Evolutionary conservation across 2,888 invertebrate species (phyloP).

Genomic region (Meta bourneti): DNA sequence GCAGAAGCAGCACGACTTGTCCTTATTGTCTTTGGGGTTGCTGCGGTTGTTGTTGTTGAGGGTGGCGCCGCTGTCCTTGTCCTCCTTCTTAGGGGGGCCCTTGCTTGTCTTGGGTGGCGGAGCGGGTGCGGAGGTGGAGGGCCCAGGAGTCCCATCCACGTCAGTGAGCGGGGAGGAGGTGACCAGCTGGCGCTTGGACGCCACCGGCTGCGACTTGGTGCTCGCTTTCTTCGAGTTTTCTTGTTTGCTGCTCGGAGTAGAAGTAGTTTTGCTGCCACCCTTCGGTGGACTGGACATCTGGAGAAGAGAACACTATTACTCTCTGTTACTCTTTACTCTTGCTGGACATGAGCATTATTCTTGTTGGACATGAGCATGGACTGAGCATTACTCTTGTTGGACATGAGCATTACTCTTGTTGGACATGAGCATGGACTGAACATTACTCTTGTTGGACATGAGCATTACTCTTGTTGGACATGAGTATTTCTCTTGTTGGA

Average conservation of each 20-base stretch:
- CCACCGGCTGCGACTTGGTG: constrained; percentile 8
- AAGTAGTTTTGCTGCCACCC: constrained; percentile 47
- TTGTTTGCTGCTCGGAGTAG: constrained; percentile 9
- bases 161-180: constrained; percentile 22
- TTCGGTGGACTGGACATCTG: constrained; percentile 74
- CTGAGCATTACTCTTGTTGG: no score
- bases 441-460: no score
- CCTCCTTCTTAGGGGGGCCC: constrained; percentile 6
- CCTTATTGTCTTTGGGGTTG: constrained; percentile 25
- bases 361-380: no score
- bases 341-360: no score
- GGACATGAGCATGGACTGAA: no score
- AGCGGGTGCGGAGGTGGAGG: constrained; percentile 34
- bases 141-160: constrained; percentile 61
- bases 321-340: neutral
- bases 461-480: no score
- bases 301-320: neutral
- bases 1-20: constrained; percentile 85
- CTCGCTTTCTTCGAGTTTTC: constrained; percentile 5
- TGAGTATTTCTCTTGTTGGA: no score
- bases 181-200: neutral
- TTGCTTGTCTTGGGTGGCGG: constrained; percentile 16
- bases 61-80: constrained; percentile 20
- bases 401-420: no score
- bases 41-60: constrained; percentile 61